A percentile compares a stretch with the other conserved stretches of the same genome.
Conservation (phyloP, 92 coral and sea anemone species). For the Zoanthus sansibaricus region DNA sequence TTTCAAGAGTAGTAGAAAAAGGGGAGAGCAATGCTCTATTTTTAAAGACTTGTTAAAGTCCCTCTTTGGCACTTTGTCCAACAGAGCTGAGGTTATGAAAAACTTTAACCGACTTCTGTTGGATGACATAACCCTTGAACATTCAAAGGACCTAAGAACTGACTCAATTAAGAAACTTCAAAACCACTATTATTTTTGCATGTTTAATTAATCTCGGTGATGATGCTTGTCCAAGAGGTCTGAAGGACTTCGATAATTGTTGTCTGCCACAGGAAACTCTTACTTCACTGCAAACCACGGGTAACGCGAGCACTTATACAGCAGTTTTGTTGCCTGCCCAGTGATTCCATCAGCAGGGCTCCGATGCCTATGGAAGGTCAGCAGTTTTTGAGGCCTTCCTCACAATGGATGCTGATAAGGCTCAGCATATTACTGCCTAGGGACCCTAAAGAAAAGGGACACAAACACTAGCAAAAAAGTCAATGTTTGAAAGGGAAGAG, state of each 20-base stretch:
- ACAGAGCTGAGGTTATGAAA: slow-evolving; percentile 29
- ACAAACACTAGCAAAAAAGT: slow-evolving; percentile 27
- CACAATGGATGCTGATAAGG: background rate
- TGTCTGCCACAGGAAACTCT: slow-evolving; percentile 16
- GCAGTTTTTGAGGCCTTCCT: slow-evolving; percentile 13
- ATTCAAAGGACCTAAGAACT: background rate
- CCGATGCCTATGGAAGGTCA: background rate
- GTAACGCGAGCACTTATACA: slow-evolving; percentile 1
- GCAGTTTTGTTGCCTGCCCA: slow-evolving; percentile 14
- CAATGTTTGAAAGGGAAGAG: slow-evolving; percentile 32
- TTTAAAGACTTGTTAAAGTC: slow-evolving; percentile 25
- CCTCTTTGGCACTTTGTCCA: too few species aligned
- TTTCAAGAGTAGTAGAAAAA: slow-evolving; percentile 3
- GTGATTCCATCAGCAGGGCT: background rate
- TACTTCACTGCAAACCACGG: slow-evolving; percentile 1
- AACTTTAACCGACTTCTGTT: slow-evolving; percentile 7
- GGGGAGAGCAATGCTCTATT: background rate
- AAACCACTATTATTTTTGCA: slow-evolving; percentile 16
- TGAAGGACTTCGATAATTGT: slow-evolving; percentile 13
- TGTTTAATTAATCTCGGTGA: slow-evolving; percentile 13
- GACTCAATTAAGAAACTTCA: background rate
- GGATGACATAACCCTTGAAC: background rate
- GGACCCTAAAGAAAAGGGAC: slow-evolving; percentile 29
- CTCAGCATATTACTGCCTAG: background rate
- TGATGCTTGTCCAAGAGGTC: too few species aligned